phyloP scores from a whole-genome alignment of 2,113 vertebrate genomes.

The Lophotis ruficrista region DNA sequence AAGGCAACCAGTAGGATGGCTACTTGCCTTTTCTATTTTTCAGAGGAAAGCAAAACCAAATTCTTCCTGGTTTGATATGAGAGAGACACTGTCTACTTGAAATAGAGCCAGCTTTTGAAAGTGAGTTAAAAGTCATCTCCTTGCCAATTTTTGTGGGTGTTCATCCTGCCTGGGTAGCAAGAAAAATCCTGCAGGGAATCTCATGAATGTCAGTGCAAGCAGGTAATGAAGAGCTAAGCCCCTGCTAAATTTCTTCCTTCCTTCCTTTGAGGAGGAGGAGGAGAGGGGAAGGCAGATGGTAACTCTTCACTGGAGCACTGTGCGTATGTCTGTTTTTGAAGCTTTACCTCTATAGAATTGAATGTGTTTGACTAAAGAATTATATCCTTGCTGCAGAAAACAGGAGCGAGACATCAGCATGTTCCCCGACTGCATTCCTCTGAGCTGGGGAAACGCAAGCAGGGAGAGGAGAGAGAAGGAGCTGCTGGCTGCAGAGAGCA shows the following conservation, averaged over 20 bases:
- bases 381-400: slow-evolving; percentile 21
- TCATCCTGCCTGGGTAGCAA: slow-evolving; percentile 60
- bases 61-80: slow-evolving; percentile 43
- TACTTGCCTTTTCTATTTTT: slow-evolving; percentile 38
- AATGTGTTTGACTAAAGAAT: slow-evolving; percentile 41
- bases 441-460: neutral
- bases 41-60: neutral
- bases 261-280: slow-evolving; percentile 65
- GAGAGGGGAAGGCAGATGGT: slow-evolving; percentile 56
- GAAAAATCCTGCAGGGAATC: slow-evolving; percentile 63
- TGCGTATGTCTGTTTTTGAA: slow-evolving; percentile 34
- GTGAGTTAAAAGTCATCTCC: slow-evolving; percentile 62
- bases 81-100: slow-evolving; percentile 50
- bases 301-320: slow-evolving; percentile 21
- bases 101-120: slow-evolving; percentile 54
- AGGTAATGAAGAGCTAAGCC: slow-evolving; percentile 62
- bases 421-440: neutral
- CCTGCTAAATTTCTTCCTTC: slow-evolving; percentile 45
- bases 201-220: slow-evolving; percentile 58
- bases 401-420: slow-evolving; percentile 45
- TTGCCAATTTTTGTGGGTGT: slow-evolving; percentile 69
- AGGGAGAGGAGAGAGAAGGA: neutral
- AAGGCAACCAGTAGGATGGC: slow-evolving; percentile 13
- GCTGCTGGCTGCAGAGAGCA: neutral
- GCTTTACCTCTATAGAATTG: slow-evolving; percentile 37